phyloP scores from a whole-genome alignment of 2,888 invertebrate genomes.

The Orchesellides sinensis region DNA sequence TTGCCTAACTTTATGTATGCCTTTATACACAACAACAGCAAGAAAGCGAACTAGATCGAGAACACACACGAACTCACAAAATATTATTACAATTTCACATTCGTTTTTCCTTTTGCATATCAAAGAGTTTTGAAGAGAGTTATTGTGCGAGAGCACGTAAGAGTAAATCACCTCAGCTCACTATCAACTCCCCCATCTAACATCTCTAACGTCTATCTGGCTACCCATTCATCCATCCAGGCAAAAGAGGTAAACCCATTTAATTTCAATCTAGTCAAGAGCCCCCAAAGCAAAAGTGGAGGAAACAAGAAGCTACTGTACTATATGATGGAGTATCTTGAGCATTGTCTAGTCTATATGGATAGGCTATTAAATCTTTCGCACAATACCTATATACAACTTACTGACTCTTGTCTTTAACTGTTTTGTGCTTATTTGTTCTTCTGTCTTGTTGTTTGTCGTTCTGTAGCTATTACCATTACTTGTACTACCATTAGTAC shows the following conservation, averaged over 20 bases:
- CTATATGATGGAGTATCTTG: neutral
- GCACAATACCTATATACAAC: neutral
- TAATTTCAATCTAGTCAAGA: constrained; percentile 44
- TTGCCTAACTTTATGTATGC: too few relatives aligned
- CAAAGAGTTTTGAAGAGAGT: constrained; percentile 29
- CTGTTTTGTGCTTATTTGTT: neutral
- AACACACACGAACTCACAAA: constrained; percentile 28
- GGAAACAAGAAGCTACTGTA: neutral
- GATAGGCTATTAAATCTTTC: constrained; percentile 21
- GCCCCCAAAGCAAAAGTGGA: constrained; percentile 17
- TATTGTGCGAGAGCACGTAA: constrained; percentile 46
- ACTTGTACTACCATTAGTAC: neutral
- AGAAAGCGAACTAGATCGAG: constrained; percentile 19
- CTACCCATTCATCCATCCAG: constrained; percentile 1
- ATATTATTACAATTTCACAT: neutral
- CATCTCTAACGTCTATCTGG: neutral
- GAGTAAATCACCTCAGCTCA: constrained; percentile 32
- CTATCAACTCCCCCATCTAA: constrained; percentile 31
- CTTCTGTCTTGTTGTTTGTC: constrained; percentile 16
- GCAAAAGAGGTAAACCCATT: constrained; percentile 39
- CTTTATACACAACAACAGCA: neutral
- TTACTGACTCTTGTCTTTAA: neutral
- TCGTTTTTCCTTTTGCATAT: constrained; percentile 19
- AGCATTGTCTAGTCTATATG: constrained; percentile 17
- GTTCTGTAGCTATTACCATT: constrained; percentile 1